Conservation (phyloP, 2,797 vertebrate genomes). For the Phataginus tetradactyla region DNA sequence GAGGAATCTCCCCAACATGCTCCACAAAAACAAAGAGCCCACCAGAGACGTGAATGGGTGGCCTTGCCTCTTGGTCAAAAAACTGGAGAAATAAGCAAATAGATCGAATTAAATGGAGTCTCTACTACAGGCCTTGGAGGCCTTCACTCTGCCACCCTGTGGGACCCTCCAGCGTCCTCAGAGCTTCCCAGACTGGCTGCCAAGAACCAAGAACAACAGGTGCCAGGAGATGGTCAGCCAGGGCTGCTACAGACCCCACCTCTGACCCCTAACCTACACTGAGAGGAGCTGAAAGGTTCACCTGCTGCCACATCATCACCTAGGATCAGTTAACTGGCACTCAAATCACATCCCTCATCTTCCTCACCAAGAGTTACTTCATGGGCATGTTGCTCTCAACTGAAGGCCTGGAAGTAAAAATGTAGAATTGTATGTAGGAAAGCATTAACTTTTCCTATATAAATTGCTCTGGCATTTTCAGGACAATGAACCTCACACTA, state of each 20-base stretch:
- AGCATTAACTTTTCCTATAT: not conserved
- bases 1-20: not conserved
- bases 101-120: accelerated
- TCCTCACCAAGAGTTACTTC: not conserved
- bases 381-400: accelerated
- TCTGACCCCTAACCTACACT: not conserved
- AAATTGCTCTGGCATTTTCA: not conserved
- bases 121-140: not conserved
- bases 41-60: accelerated
- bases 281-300: not conserved
- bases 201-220: accelerated
- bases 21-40: accelerated
- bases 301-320: not conserved
- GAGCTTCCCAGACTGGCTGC: not conserved
- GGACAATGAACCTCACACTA: not conserved
- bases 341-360: not conserved
- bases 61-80: not conserved
- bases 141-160: not conserved
- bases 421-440: not conserved
- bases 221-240: not conserved
- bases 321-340: not conserved
- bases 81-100: not conserved
- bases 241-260: too few relatives aligned
- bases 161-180: too few relatives aligned
- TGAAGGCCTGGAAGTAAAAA: not conserved